Conservation (phyloP, 92 coral and sea anemone species). For the Blastomussa wellsi region DNA sequence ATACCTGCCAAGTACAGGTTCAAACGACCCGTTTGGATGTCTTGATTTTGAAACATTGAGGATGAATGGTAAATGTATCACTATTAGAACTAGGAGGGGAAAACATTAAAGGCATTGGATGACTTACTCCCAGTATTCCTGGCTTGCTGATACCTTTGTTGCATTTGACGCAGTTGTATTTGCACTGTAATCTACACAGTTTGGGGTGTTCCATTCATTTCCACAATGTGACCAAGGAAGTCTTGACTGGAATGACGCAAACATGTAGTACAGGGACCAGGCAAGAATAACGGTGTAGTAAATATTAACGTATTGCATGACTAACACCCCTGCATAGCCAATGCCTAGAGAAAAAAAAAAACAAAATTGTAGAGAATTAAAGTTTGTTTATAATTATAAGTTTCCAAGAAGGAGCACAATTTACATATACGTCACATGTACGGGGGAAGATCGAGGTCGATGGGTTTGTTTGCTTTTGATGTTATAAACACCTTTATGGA, state of each 20-base stretch:
- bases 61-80: too few relatives aligned
- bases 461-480: background rate
- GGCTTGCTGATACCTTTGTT: constrained; percentile 61
- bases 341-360: constrained; percentile 52
- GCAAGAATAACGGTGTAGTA: constrained; percentile 84
- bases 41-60: too few relatives aligned
- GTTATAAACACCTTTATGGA: background rate
- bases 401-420: too few relatives aligned
- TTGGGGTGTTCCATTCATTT: constrained; percentile 76
- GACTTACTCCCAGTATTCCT: constrained; percentile 90
- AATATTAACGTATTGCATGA: constrained; percentile 75
- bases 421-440: too few relatives aligned
- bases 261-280: constrained; percentile 87
- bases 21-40: too few relatives aligned
- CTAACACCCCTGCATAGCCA: constrained; percentile 84
- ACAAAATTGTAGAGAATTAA: background rate
- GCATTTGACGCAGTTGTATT: constrained; percentile 22
- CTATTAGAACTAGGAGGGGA: background rate
- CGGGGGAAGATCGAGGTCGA: background rate
- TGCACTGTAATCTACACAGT: constrained; percentile 36
- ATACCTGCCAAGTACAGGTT: too few relatives aligned
- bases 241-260: constrained; percentile 70
- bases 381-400: background rate
- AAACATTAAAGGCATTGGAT: background rate
- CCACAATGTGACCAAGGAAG: constrained; percentile 88